Evolutionary conservation across 2,113 vertebrate genomes (phyloP).

Genomic region (Perca fluviatilis): DNA sequence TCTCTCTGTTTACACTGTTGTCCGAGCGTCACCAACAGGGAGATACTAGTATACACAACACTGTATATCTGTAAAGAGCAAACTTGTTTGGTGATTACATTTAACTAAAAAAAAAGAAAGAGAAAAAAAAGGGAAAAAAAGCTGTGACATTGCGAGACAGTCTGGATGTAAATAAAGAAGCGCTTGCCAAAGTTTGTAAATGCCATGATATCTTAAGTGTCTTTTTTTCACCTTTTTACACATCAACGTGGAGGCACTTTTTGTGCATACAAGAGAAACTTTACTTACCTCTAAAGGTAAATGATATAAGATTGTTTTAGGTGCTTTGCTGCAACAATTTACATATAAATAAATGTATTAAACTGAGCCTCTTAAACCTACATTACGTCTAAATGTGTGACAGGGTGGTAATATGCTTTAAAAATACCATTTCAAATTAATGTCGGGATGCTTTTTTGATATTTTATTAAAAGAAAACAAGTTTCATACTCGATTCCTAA

Average conservation of each 20-base stretch:
- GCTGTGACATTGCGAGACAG: constrained; percentile 80
- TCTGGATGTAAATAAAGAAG: constrained; percentile 88
- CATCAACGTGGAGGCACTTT: background rate
- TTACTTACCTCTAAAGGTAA: background rate
- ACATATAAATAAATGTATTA: background rate
- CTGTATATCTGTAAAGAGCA: constrained; percentile 67
- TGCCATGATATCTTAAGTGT: constrained; percentile 69
- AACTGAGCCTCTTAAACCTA: background rate
- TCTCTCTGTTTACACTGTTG: constrained; percentile 67
- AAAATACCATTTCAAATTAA: background rate
- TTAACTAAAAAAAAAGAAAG: constrained; percentile 32
- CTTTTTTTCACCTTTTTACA: constrained; percentile 36
- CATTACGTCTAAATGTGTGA: background rate
- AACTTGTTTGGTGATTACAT: constrained; percentile 61
- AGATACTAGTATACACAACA: constrained; percentile 45
- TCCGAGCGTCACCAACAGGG: constrained; percentile 57
- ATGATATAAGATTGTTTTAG: background rate
- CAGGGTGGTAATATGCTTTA: background rate
- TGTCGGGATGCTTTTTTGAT: background rate
- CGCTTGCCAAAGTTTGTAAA: constrained; percentile 89
- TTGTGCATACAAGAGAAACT: background rate
- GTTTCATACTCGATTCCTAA: background rate
- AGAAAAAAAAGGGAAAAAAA: constrained; percentile 68
- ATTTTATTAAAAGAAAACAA: background rate
- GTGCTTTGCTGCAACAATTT: background rate